phyloP scores from a whole-genome alignment of 2,888 invertebrate species.

The Dinocampus coccinellae region DNA sequence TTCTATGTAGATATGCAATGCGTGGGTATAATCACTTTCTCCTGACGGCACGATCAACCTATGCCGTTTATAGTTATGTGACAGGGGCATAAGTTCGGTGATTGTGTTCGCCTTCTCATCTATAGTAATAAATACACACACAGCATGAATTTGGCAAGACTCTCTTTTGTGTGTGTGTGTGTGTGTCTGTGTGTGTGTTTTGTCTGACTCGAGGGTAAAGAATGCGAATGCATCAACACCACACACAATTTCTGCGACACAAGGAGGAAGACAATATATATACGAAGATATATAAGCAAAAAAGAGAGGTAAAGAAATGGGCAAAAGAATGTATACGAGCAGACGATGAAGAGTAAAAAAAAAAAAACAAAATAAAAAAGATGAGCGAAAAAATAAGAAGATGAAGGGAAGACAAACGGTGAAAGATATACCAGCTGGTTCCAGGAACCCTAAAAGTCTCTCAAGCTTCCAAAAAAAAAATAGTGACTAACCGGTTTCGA shows the following conservation, averaged over 20 bases:
- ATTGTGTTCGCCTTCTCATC: too few relatives aligned
- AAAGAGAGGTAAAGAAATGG: background rate
- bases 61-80: too few relatives aligned
- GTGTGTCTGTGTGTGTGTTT: too few relatives aligned
- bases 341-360: too few relatives aligned
- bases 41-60: too few relatives aligned
- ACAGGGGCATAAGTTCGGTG: too few relatives aligned
- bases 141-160: too few relatives aligned
- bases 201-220: too few relatives aligned
- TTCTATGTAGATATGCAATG: too few relatives aligned
- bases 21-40: background rate
- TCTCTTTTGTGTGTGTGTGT: too few relatives aligned
- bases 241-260: background rate
- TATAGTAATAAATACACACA: too few relatives aligned
- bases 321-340: background rate
- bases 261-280: background rate
- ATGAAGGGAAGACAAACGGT: background rate
- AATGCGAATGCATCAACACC: background rate
- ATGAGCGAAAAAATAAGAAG: background rate
- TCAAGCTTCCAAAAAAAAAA: background rate
- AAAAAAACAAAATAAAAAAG: too few relatives aligned
- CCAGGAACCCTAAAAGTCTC: constrained; percentile 43
- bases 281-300: background rate
- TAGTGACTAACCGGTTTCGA: constrained; percentile 5
- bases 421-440: constrained; percentile 30